A percentile compares a stretch with the other conserved stretches of the same genome.
Evolutionary conservation across 2,888 invertebrate genomes (phyloP).

Genomic region (Liodrosophila aerea): DNA sequence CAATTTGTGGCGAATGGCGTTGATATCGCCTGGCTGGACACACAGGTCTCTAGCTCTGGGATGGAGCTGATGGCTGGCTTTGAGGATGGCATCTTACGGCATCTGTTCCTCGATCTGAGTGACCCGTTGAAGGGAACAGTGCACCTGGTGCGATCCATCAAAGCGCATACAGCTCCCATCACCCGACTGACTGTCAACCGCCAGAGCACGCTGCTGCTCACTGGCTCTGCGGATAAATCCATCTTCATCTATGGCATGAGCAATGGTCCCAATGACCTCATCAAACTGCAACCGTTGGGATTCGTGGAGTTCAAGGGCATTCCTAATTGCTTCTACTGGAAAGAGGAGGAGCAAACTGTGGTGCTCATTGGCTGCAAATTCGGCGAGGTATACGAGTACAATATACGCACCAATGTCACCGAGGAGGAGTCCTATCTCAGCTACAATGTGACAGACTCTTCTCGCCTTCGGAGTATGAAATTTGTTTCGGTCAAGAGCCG

Average conservation of each 20-base stretch:
- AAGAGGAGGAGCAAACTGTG: slow-evolving; percentile 60
- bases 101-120: slow-evolving; percentile 79
- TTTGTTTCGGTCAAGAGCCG: slow-evolving; percentile 86
- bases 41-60: slow-evolving; percentile 86
- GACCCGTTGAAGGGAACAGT: slow-evolving; percentile 35
- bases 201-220: slow-evolving; percentile 85
- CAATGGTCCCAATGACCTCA: slow-evolving; percentile 80
- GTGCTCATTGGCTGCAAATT: slow-evolving; percentile 84
- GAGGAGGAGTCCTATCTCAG: slow-evolving; percentile 82
- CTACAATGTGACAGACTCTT: slow-evolving; percentile 73
- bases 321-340: slow-evolving; percentile 87
- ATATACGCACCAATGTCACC: slow-evolving; percentile 82
- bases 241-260: slow-evolving; percentile 86
- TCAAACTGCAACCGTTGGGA: slow-evolving; percentile 86
- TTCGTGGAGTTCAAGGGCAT: slow-evolving; percentile 86
- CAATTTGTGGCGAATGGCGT: slow-evolving; percentile 85
- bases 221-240: slow-evolving; percentile 87
- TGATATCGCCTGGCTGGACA: slow-evolving; percentile 88
- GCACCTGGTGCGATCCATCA: slow-evolving; percentile 83
- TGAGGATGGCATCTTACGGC: slow-evolving; percentile 88
- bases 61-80: slow-evolving; percentile 88
- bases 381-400: slow-evolving; percentile 84
- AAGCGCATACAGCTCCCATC: slow-evolving; percentile 87
- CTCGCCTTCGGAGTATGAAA: slow-evolving; percentile 79
- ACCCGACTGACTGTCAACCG: slow-evolving; percentile 86